Base-by-base conservation (phyloP, 1,140 invertebrate genomes). In the Hyles euphorbiae region DNA sequence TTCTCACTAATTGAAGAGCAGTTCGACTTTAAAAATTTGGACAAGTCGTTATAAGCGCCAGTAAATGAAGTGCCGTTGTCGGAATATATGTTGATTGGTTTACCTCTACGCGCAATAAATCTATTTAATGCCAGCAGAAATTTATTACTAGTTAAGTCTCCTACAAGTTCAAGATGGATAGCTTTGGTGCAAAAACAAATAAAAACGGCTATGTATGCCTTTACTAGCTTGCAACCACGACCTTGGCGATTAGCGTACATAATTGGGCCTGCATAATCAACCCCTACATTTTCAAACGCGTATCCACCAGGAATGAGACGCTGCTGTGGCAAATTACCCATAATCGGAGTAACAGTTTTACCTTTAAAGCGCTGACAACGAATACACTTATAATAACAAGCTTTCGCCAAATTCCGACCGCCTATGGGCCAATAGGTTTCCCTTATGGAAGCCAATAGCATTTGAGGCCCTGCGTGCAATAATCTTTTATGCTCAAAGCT, bases 351-450 rank as follows among this genome's bases (percentile, higher is more conserved):
- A 22, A 22, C 22, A 22, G 22, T 22, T 22, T 22, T 22, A 22
- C 22, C 22, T 2, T 22, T 22, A 22, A 22, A 22, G 22, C 22
- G 22, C 22, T 22, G 22, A 22, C 22, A 22, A 22, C 22, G 22
- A 22, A 22, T 22, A 2, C 52, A 53, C 40, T 53, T 10, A 6
- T 32, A 34, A 43, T 40, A 53, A 11, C 34, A 53, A 11, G n/a
- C 5, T 43, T 40, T 53, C 11, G 34, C 52, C 10, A 53, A 53
- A 11, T 53, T 53, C 3, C 34, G 52, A 53, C 52, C 52, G 4
- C 34, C 34, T 40, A 53, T 53, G 9, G 34, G 52, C 52, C 52
- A 53, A 43, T 43, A 53, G 9, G 32, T 53, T 34, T 53, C 51
- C 9, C 34, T 33, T 8, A 34, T 53, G 4, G 34, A 40, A 4